Evolutionary conservation across 1,140 invertebrate genomes (phyloP).

Genomic region (Drosophila pseudoananassae): DNA sequence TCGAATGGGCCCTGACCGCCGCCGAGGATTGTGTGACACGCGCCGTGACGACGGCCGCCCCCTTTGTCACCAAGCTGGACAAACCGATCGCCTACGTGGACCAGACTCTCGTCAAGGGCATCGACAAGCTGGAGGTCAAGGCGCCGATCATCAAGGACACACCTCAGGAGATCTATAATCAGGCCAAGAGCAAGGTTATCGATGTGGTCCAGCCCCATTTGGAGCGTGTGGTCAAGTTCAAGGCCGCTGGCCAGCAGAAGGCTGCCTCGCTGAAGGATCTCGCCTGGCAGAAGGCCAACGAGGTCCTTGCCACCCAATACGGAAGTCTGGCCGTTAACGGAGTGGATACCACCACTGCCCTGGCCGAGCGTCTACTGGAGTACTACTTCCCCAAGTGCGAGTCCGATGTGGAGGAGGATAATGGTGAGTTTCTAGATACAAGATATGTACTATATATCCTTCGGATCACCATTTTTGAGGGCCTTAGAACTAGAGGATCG

Average conservation of each 20-base stretch:
- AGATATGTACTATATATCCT: too few species aligned
- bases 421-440: constrained; percentile 75
- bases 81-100: constrained; percentile 88
- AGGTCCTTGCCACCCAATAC: constrained; percentile 88
- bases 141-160: constrained; percentile 89
- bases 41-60: constrained; percentile 87
- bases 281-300: constrained; percentile 89
- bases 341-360: constrained; percentile 86
- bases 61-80: constrained; percentile 86
- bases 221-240: constrained; percentile 86
- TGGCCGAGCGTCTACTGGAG: constrained; percentile 88
- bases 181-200: constrained; percentile 88
- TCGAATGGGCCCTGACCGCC: constrained; percentile 88
- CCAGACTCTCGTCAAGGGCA: constrained; percentile 87
- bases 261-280: constrained; percentile 87
- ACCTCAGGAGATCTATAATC: constrained; percentile 89
- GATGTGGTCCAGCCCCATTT: constrained; percentile 87
- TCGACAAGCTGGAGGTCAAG: constrained; percentile 88
- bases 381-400: constrained; percentile 87
- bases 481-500: too few species aligned
- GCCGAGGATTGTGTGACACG: constrained; percentile 88
- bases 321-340: constrained; percentile 87
- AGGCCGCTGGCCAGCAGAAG: constrained; percentile 86
- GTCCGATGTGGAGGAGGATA: constrained; percentile 85
- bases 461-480: too few species aligned